Conservation (phyloP, 2,888 invertebrate genomes). For the Callyntrura sp. region DNA sequence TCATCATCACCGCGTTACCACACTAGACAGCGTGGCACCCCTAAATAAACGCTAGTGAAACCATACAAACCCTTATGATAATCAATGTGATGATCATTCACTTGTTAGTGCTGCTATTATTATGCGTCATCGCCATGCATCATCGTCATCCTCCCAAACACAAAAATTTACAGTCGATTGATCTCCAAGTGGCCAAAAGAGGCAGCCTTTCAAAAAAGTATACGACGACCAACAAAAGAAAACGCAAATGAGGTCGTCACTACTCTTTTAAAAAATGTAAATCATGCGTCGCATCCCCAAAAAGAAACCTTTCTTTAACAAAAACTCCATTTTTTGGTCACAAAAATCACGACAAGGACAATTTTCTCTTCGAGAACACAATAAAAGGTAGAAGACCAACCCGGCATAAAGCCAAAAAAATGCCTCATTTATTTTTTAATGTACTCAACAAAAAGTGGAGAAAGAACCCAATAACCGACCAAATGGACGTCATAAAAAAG, state of each 20-base stretch:
- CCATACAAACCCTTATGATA: too few relatives aligned
- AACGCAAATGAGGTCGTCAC: conserved; percentile 51
- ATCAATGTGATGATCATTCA: not conserved
- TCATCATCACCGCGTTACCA: not conserved
- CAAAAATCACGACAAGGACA: conserved; percentile 26
- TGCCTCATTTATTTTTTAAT: conserved; percentile 40
- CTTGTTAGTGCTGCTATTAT: not conserved
- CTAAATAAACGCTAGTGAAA: not conserved
- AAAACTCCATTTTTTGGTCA: conserved; percentile 28
- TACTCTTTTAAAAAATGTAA: conserved; percentile 60
- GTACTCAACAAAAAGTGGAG: conserved; percentile 1
- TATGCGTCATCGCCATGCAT: conserved; percentile 68
- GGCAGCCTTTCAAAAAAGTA: not conserved
- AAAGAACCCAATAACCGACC: not conserved
- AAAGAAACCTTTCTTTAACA: conserved; percentile 30
- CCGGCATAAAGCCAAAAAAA: too few relatives aligned
- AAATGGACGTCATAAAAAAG: conserved; percentile 54
- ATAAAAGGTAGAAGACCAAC: too few relatives aligned
- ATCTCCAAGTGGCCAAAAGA: conserved; percentile 71
- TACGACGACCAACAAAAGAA: conserved; percentile 17
- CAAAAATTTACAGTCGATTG: conserved; percentile 77
- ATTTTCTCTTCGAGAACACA: conserved; percentile 4
- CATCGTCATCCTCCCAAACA: not conserved
- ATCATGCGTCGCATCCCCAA: conserved; percentile 16
- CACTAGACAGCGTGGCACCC: conserved; percentile 67